phyloP scores from a whole-genome alignment of 1,140 invertebrate species.

The Drosophila littoralis region DNA sequence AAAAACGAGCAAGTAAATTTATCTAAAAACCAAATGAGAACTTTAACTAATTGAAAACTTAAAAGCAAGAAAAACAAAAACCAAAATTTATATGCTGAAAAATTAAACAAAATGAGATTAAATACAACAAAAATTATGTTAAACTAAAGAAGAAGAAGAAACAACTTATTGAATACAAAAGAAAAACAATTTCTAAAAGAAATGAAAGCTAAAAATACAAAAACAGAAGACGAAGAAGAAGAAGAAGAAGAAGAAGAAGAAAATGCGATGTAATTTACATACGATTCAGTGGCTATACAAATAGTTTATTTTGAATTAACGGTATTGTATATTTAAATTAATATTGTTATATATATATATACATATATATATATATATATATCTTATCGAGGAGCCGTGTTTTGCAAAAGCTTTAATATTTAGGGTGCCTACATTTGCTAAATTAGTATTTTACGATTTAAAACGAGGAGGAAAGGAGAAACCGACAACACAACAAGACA shows the following conservation, averaged over 20 bases:
- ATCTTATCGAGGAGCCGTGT: conserved; percentile 83
- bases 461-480: conserved; percentile 44
- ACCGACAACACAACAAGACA: conserved; percentile 20
- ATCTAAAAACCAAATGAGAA: conserved; percentile 24
- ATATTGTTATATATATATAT: conserved; percentile 57
- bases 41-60: conserved; percentile 37
- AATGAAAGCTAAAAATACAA: conserved; percentile 40
- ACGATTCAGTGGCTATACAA: conserved; percentile 45
- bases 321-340: conserved; percentile 78
- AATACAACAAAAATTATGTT: conserved; percentile 10
- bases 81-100: conserved; percentile 44
- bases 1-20: conserved; percentile 29
- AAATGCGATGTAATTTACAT: conserved; percentile 44
- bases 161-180: conserved; percentile 7
- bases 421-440: conserved; percentile 84
- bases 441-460: conserved; percentile 83
- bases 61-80: conserved; percentile 31
- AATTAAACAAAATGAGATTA: conserved; percentile 7
- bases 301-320: conserved; percentile 80
- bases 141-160: conserved; percentile 11
- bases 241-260: conserved; percentile 4
- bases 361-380: conserved; percentile 11
- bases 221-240: conserved; percentile 15
- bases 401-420: conserved; percentile 85
- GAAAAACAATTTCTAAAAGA: conserved; percentile 57